A percentile compares a stretch with the other conserved stretches of the same genome.
phyloP scores from a whole-genome alignment of 2,113 vertebrate species.

The Melospiza melodia region DNA sequence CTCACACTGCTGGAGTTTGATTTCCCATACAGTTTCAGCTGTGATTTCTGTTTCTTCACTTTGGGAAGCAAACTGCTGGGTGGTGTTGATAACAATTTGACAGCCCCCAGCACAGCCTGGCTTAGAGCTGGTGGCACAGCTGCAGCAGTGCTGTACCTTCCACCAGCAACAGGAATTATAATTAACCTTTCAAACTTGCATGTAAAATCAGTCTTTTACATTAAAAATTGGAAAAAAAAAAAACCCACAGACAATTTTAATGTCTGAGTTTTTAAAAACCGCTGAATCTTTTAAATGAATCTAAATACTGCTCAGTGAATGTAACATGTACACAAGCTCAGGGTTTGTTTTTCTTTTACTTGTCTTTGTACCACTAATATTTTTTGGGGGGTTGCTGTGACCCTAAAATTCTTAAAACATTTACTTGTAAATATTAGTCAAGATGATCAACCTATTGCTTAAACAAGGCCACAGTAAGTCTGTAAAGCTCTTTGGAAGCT shows the following conservation, averaged over 20 bases:
- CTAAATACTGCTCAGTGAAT: background rate
- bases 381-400: background rate
- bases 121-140: background rate
- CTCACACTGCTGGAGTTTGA: conserved; percentile 15
- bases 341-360: background rate
- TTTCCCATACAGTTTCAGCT: conserved; percentile 6
- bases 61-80: background rate
- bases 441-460: background rate
- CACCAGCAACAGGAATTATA: background rate
- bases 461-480: background rate
- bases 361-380: background rate
- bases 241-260: background rate
- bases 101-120: background rate
- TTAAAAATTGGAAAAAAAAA: background rate
- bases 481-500: background rate
- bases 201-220: background rate
- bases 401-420: background rate
- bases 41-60: conserved; percentile 12
- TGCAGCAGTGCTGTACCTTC: background rate
- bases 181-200: background rate
- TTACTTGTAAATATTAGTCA: background rate
- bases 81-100: background rate
- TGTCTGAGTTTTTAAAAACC: background rate
- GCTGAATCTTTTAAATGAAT: background rate
- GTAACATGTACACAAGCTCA: background rate